These are phyloP conservation scores for Macheiramphus alcinus DNA, from an alignment of 2,113 vertebrate species.

Conservation along the genomic window DNA sequence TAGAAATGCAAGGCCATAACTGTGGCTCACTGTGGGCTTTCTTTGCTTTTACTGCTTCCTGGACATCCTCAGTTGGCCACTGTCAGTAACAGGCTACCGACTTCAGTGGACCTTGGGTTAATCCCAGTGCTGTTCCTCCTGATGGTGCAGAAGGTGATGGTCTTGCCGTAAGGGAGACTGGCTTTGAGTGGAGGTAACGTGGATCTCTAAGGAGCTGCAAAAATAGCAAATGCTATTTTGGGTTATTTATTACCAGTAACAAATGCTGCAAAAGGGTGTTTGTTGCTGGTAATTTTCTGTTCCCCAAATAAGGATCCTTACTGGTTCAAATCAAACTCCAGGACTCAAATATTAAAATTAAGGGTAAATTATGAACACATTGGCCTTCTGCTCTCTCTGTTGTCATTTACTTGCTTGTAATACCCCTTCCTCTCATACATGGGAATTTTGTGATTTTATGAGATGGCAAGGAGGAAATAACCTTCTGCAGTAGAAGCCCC, in stretches of 20 bases:
- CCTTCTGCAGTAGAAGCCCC: background rate
- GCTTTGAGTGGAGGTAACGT: background rate
- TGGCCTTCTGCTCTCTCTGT: background rate
- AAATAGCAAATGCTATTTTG: background rate
- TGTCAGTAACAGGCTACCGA: background rate
- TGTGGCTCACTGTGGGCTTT: background rate
- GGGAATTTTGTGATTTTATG: background rate
- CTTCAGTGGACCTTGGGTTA: background rate
- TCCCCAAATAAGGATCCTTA: background rate
- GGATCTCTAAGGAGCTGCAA: background rate
- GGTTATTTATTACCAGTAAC: background rate
- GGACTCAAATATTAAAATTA: background rate
- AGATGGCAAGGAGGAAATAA: background rate
- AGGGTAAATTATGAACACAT: background rate
- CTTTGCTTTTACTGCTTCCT: background rate
- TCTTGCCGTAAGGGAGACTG: background rate
- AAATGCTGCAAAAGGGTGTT: background rate
- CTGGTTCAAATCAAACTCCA: background rate
- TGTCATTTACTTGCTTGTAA: background rate
- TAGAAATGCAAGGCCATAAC: background rate
- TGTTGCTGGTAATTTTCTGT: background rate
- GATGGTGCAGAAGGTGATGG: background rate
- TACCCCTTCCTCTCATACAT: background rate
- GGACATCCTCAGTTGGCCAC: background rate
- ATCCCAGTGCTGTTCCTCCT: rapidly evolving